These are phyloP conservation scores for Netelia inedita DNA, from an alignment of 2,888 invertebrate genomes.

Conservation along the genomic window DNA sequence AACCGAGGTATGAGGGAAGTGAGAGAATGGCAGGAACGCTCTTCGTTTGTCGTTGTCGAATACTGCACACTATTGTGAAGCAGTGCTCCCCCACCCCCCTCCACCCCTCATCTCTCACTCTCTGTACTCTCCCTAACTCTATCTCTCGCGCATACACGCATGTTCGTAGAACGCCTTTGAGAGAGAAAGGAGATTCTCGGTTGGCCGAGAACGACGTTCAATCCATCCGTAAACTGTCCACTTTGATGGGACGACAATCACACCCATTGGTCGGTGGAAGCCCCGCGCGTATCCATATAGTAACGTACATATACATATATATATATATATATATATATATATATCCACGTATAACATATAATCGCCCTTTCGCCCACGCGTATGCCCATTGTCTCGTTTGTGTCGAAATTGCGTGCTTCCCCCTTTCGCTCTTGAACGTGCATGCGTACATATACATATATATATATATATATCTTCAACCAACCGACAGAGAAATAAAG, in stretches of 20 bases:
- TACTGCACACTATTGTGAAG: constrained; percentile 65
- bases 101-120: background rate
- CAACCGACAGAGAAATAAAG: constrained; percentile 78
- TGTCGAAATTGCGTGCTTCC: constrained; percentile 79
- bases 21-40: constrained; percentile 53
- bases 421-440: constrained; percentile 51
- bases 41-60: constrained; percentile 52
- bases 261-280: constrained; percentile 77
- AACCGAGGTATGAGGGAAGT: constrained; percentile 51
- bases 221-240: constrained; percentile 85
- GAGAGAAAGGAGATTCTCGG: constrained; percentile 34
- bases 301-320: constrained; percentile 10
- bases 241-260: constrained; percentile 84
- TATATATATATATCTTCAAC: constrained; percentile 42
- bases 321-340: constrained; percentile 19
- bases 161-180: background rate
- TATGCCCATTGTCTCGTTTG: constrained; percentile 79
- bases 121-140: background rate
- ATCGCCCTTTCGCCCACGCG: constrained; percentile 67
- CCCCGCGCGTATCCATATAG: constrained; percentile 29
- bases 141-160: constrained; percentile 7
- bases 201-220: constrained; percentile 74
- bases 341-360: constrained; percentile 15
- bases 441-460: background rate
- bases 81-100: constrained; percentile 13